These are phyloP conservation scores for Hirudinaria manillensis DNA, from an alignment of 2,888 invertebrate species.

Conservation along the genomic window DNA sequence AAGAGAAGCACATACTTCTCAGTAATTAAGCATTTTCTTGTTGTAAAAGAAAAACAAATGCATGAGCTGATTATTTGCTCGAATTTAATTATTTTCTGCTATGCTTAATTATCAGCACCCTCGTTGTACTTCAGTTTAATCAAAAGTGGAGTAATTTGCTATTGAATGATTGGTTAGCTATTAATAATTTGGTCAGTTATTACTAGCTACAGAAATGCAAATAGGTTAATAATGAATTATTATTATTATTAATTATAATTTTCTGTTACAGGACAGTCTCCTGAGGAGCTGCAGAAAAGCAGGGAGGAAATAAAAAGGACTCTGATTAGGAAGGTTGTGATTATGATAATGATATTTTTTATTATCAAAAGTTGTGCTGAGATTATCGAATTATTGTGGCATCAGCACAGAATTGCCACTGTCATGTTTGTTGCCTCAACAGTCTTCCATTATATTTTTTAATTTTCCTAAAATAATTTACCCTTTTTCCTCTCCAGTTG, in stretches of 20 bases:
- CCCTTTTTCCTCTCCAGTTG: conserved; percentile 33
- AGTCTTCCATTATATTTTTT: background rate
- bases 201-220: no score
- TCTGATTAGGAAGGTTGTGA: conserved; percentile 71
- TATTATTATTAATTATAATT: background rate
- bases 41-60: no score
- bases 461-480: background rate
- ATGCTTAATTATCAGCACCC: no score
- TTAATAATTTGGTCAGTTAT: no score
- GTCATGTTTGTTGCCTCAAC: background rate
- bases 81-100: no score
- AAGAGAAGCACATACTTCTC: conserved; percentile 27
- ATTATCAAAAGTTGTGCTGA: background rate
- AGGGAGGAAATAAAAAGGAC: conserved; percentile 88
- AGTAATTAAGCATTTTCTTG: background rate
- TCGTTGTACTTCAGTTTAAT: no score
- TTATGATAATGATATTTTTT: conserved; percentile 30
- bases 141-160: no score
- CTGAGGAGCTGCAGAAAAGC: conserved; percentile 87
- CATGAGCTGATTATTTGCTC: no score
- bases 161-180: no score
- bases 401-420: background rate
- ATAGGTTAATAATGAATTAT: no score
- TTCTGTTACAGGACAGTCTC: background rate
- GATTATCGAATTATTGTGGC: no score